Conservation (phyloP, 2,113 vertebrate species). For the Ariopsis seemanni region DNA sequence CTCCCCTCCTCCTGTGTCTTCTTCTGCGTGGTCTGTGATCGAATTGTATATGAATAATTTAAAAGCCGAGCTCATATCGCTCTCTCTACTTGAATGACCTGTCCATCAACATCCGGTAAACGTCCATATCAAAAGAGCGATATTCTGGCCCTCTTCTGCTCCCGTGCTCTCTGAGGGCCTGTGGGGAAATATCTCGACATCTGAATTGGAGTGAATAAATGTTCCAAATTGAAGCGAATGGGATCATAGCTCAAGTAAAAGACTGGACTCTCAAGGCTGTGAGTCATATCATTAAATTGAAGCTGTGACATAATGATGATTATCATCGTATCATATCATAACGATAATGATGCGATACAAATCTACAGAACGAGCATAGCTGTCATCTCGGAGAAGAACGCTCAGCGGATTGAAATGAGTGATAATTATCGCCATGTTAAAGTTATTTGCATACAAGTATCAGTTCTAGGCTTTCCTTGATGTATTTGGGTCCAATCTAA, state of each 20-base stretch:
- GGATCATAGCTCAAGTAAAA: conserved; percentile 12
- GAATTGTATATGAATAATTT: conserved; percentile 37
- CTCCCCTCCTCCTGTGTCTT: neutral
- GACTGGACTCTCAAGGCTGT: conserved; percentile 11
- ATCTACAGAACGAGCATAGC: conserved; percentile 49
- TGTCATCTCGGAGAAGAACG: conserved; percentile 24
- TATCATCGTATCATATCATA: neutral
- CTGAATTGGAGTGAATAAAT: conserved; percentile 13
- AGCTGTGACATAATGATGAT: conserved; percentile 14
- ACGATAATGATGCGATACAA: conserved; percentile 45
- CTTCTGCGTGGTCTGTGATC: conserved; percentile 14
- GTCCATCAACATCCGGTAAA: conserved; percentile 26
- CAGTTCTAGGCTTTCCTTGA: neutral
- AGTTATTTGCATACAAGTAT: conserved; percentile 10
- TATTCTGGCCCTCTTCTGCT: conserved; percentile 15
- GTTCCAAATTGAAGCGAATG: neutral
- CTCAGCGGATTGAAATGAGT: conserved; percentile 8
- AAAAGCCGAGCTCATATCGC: conserved; percentile 9
- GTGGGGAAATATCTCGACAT: conserved; percentile 24
- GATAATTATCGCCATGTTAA: neutral
- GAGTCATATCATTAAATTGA: conserved; percentile 29
- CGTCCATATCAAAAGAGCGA: conserved; percentile 23
- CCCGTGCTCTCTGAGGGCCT: neutral
- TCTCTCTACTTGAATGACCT: conserved; percentile 19
- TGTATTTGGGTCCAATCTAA: neutral